These are phyloP conservation scores for Macropus fuliginosus DNA, from an alignment of 2,797 vertebrate genomes.

Conservation along the genomic window DNA sequence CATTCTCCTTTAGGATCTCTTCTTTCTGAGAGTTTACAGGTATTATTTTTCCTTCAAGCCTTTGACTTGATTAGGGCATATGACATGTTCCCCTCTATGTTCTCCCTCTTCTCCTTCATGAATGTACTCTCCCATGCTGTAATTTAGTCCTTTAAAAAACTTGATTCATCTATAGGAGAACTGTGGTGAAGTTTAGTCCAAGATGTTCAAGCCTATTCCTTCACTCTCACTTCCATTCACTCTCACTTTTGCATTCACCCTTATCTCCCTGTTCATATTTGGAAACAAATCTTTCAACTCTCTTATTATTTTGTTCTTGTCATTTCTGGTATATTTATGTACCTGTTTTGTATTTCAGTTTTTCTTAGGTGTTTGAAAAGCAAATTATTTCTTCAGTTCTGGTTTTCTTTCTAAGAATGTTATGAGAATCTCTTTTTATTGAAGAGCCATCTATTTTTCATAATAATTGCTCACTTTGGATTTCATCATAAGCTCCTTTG, in stretches of 20 bases:
- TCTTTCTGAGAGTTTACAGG: not conserved
- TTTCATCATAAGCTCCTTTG: not conserved
- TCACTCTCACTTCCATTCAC: too few species aligned
- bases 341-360: not conserved
- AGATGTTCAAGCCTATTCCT: too few species aligned
- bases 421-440: not conserved
- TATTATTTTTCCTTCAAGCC: not conserved
- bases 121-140: not conserved
- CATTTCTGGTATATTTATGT: too few species aligned
- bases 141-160: not conserved
- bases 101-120: not conserved
- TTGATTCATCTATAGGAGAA: not conserved
- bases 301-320: too few species aligned
- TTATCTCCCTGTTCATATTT: too few species aligned
- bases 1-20: not conserved
- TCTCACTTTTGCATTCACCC: too few species aligned
- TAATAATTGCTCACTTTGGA: not conserved
- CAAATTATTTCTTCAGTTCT: not conserved
- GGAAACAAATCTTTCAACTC: too few species aligned
- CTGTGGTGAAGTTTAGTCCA: not conserved
- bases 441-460: not conserved
- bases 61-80: not conserved
- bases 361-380: not conserved
- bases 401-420: not conserved
- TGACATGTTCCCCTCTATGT: not conserved